Evolutionary conservation across 2,797 vertebrate genomes (phyloP), one percentile per base, ranked within the genome.

Genomic region (Notolabrus celidotus): DNA sequence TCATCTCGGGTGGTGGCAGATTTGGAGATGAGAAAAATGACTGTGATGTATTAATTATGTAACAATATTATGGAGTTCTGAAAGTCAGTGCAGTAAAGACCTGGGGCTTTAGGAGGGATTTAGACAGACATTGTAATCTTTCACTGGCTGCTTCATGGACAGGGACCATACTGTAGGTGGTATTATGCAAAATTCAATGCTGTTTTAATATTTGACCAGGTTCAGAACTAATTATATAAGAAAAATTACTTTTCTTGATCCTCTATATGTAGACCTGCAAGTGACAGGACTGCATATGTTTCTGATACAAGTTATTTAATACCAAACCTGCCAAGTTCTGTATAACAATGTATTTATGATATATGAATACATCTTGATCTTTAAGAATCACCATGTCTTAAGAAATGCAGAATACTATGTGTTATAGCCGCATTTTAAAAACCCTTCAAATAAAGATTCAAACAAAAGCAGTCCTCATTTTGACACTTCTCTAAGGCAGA

Each of bases 11-110:
- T 86, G 67, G 82, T 72, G 80, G 74, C 67, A 80, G 88, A 84
- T 89, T 87, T 82, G 34, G 54, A 80, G 72, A 86, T 80, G 71
- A 80, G 77, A 54, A 78, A 87, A 82, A 78, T 77, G 71, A 49
- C 73, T 10, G 17, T 75, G 65, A 80, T 83, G 74, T 86, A 85
- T 87, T 86, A 88, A 90, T 89, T 91, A 92, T 86, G 75, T 84
- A 88, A 89, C 84, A 82, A 75, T 84, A 88, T 87, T 77, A 84
- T 68, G 34, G 61, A 86, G 75, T 79, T 87, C 39, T 85, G 59
- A 86, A 87, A 89, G 82, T 87, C 82, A 53, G 45, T 19, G 62
- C 38, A 25, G 16, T 75, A 58, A 73, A 84, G 80, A 82, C 85
- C 65, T 85, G 77, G 71, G 71, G 70, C 52, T 83, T 25, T 43